Evolutionary conservation across 2,888 invertebrate species (phyloP), one percentile per base, ranked within the genome.

Genomic region (Chymomyza procnemis): DNA sequence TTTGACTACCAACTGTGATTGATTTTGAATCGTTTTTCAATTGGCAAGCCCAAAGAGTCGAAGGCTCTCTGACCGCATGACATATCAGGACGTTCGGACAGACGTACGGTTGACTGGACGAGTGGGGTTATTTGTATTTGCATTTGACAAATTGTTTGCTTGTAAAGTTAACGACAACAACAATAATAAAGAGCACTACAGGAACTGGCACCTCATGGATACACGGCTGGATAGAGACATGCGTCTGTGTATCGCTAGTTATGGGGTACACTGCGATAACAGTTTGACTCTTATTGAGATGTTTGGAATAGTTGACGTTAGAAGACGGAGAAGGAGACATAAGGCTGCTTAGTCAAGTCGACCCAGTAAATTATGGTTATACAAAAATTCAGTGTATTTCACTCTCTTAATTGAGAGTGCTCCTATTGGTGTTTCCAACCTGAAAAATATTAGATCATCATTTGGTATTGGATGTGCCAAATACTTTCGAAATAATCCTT

Each of bases 1-100:
- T 47, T 48, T 16, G 14, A n/a, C 22, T 21, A 21, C 34, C 34
- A 46, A 74, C 84, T 84, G 86, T 84, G 84, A 84, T 84, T 84
- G 84, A 84, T 84, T 84, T 87, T 81, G 79, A 84, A 84, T 84
- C 84, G 84, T 84, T 84, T 87, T 84, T 84, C 84, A 84, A 84
- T 84, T 84, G 84, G 85, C 80, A 81, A 70, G 56, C 71, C 60
- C 61, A 61, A n/a, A n/a, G 61, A 58, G 41, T 14, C 47, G 47
- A 46, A 48, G 58, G 60, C 56, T 48, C 56, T 48, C 67, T 67
- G 57, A 55, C 46, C 56, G 52, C 46, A 4, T 34, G 41, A 18
- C 30, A 30, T 19, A 50, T 16, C 34, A 56, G 19, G 59, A 21
- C 34, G 50, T 30, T 16, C 52, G 52, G 57, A 56, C 9, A 12